A percentile compares a stretch with the other conserved stretches of the same genome.
Evolutionary conservation across 2,113 vertebrate genomes (phyloP).

Genomic region (Chaenocephalus aceratus): DNA sequence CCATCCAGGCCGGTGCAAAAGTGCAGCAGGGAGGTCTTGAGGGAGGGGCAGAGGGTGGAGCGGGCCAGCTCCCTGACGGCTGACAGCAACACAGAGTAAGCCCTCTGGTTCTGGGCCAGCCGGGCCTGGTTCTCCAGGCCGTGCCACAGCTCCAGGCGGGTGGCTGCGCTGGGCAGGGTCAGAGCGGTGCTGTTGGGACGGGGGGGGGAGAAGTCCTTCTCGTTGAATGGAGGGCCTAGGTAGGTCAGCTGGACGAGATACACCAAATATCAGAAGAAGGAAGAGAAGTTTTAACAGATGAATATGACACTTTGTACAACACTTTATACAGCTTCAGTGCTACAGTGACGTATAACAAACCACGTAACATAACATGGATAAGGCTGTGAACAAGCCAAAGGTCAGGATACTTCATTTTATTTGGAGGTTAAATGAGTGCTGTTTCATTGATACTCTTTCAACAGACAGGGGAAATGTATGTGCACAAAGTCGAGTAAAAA

Average conservation of each 20-base stretch:
- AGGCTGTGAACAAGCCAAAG: too few relatives aligned
- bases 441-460: neutral
- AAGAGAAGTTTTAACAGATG: neutral
- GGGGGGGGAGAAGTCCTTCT: slow-evolving; percentile 95
- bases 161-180: slow-evolving; percentile 92
- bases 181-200: slow-evolving; percentile 89
- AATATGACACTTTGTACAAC: neutral
- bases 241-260: slow-evolving; percentile 89
- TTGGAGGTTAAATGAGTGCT: neutral
- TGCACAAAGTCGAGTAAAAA: neutral
- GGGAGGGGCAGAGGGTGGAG: slow-evolving; percentile 89
- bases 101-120: slow-evolving; percentile 94
- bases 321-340: neutral
- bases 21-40: slow-evolving; percentile 91
- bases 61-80: slow-evolving; percentile 91
- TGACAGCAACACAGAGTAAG: slow-evolving; percentile 94
- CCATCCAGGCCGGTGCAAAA: slow-evolving; percentile 95
- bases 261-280: slow-evolving; percentile 1
- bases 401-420: neutral
- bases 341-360: neutral
- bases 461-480: neutral
- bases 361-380: neutral
- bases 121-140: slow-evolving; percentile 93
- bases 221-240: slow-evolving; percentile 95
- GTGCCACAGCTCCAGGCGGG: slow-evolving; percentile 92